These are phyloP conservation scores for Brachyhypopomus gauderio DNA, from an alignment of 2,113 vertebrate genomes.

Conservation along the genomic window DNA sequence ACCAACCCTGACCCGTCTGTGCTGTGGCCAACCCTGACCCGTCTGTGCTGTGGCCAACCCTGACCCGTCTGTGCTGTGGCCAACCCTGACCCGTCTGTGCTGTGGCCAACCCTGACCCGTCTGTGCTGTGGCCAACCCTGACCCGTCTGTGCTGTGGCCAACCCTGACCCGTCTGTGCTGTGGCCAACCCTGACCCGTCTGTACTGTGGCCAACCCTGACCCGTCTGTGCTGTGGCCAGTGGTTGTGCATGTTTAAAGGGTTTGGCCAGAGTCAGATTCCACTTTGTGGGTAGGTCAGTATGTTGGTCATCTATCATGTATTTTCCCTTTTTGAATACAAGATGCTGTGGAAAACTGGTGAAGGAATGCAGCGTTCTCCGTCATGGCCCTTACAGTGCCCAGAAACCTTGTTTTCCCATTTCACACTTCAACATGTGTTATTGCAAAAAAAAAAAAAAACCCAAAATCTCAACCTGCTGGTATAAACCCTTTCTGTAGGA, in stretches of 20 bases:
- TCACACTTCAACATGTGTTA: neutral
- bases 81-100: no score
- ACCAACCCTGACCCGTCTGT: neutral
- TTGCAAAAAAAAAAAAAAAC: neutral
- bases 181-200: neutral
- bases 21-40: neutral
- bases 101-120: no score
- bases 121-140: neutral
- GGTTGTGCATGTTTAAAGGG: neutral
- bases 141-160: neutral
- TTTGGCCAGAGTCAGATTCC: no score
- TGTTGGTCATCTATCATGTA: no score
- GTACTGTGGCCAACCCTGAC: no score
- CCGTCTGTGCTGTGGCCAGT: neutral
- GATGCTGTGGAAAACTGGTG: neutral
- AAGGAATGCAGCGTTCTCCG: neutral
- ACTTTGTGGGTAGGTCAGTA: no score
- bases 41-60: neutral
- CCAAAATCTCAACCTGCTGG: neutral
- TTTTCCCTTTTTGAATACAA: no score
- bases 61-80: neutral
- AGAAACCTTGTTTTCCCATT: neutral
- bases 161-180: neutral
- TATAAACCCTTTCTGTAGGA: constrained; percentile 72
- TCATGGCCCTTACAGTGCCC: neutral